Percentiles rank a stretch among this genome's conserved stretches.
phyloP scores from a whole-genome alignment of 2,797 vertebrate species.

The Chelonia mydas region DNA sequence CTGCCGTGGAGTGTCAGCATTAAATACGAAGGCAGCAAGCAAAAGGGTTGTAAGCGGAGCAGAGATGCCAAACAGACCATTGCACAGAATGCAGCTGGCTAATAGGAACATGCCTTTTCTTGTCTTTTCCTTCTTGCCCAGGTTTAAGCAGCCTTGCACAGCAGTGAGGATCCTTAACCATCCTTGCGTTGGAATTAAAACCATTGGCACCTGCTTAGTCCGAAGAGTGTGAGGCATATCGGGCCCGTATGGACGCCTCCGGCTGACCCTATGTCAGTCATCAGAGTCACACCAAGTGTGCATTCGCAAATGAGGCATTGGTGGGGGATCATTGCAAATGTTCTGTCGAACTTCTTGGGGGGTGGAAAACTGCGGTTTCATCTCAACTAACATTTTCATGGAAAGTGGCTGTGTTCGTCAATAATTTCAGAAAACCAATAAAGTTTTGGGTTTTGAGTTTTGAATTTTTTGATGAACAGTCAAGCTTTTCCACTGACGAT shows the following conservation, averaged over 20 bases:
- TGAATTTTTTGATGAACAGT: background rate
- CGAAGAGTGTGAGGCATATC: accelerated
- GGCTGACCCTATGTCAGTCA: too few species aligned
- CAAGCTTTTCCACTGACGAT: background rate
- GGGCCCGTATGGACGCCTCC: background rate
- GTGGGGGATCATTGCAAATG: background rate
- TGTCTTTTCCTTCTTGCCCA: background rate
- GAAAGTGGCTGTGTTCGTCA: background rate
- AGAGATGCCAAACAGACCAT: accelerated
- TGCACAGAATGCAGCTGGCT: accelerated
- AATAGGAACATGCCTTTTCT: accelerated
- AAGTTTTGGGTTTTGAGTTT: background rate
- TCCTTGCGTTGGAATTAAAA: background rate
- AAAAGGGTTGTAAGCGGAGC: background rate
- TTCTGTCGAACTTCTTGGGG: background rate
- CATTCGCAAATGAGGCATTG: background rate
- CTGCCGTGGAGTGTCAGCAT: background rate
- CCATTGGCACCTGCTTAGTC: accelerated
- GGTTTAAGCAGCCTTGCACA: background rate
- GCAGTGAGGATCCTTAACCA: background rate
- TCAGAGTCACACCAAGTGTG: background rate
- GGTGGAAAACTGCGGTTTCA: background rate
- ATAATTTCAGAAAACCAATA: background rate
- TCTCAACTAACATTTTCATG: background rate
- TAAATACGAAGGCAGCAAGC: background rate